Percentiles rank a stretch among this genome's conserved stretches.
These are phyloP conservation scores for Philonicus albiceps DNA, from an alignment of 2,888 invertebrate species.

Conservation along the genomic window DNA sequence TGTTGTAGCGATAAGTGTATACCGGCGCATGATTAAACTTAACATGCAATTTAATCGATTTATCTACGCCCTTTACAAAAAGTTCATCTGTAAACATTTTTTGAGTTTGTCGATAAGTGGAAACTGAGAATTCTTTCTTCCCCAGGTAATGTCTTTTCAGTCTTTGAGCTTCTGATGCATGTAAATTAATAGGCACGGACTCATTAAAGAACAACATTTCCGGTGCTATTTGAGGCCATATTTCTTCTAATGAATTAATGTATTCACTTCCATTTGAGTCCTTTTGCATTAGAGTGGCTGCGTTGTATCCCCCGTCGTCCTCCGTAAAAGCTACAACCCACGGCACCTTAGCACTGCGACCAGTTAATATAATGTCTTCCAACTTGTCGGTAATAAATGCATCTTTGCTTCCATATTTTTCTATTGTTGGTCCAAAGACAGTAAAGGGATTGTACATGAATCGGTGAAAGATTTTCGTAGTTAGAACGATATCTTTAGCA, in stretches of 20 bases:
- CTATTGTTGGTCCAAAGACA: slow-evolving; percentile 77
- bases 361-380: slow-evolving; percentile 68
- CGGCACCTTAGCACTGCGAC: slow-evolving; percentile 72
- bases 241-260: slow-evolving; percentile 66
- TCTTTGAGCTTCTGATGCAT: slow-evolving; percentile 64
- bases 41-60: slow-evolving; percentile 68
- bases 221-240: slow-evolving; percentile 70
- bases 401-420: slow-evolving; percentile 64
- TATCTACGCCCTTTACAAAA: slow-evolving; percentile 69
- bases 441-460: slow-evolving; percentile 74
- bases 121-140: slow-evolving; percentile 64
- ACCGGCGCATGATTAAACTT: slow-evolving; percentile 67
- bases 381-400: slow-evolving; percentile 75
- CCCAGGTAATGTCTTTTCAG: slow-evolving; percentile 69
- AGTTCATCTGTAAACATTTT: slow-evolving; percentile 73
- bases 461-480: slow-evolving; percentile 58
- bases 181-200: slow-evolving; percentile 56
- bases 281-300: slow-evolving; percentile 62
- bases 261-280: slow-evolving; percentile 56
- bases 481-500: slow-evolving; percentile 68
- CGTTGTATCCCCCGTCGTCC: slow-evolving; percentile 79
- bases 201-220: slow-evolving; percentile 71
- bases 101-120: slow-evolving; percentile 60
- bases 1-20: slow-evolving; percentile 72
- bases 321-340: slow-evolving; percentile 74